Base-by-base conservation (phyloP, 2,888 invertebrate species). In the Petrophora chlorosata region DNA sequence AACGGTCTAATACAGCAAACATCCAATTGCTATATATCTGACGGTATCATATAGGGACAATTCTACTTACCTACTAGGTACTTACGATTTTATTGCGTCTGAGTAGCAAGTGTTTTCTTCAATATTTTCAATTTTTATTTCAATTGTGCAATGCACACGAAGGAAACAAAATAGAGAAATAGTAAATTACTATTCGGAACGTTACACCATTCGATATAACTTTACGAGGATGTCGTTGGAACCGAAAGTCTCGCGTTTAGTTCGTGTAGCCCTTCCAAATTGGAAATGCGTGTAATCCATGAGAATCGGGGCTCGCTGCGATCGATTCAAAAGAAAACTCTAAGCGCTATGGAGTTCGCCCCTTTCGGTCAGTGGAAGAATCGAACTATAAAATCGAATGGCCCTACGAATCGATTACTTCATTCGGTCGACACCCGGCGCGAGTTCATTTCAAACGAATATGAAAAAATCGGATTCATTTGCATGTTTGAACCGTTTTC, bases 351-450 rank as follows among this genome's bases (percentile, higher is more conserved):
- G 54, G 39, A 53, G 42, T 54, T 52, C 43, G 30, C 17, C 8
- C 38, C 54, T 61, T 66, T 59, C 41, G 73, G 70, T 70, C 72
- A 71, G 60, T 63, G 67, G 63, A 70, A 71, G 73, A 72, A 62
- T 53, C 49, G 54, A 45, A 53, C 59, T 61, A 64, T 65, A 70
- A 68, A 67, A 73, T 35, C 54, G 63, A 52, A 59, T 64, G 65
- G 66, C 63, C 67, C 28, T 29, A 25, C 46, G 25, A 70, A 63
- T 65, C 61, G 65, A 74, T 74, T 75, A 69, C 58, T 68, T 56
- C 57, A 58, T 56, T 45, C 58, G 54, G 43, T 53, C 59, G 36
- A 43, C 49, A 54, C 41, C 36, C 49, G 40, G 35, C 36, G 26
- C 26, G 15, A 38, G 32, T 48, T 43, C 39, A 38, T 48, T 47